Evolutionary conservation across 2,888 invertebrate species (phyloP), one percentile per base, ranked within the genome.

Genomic region (Drosophila engyochracea): DNA sequence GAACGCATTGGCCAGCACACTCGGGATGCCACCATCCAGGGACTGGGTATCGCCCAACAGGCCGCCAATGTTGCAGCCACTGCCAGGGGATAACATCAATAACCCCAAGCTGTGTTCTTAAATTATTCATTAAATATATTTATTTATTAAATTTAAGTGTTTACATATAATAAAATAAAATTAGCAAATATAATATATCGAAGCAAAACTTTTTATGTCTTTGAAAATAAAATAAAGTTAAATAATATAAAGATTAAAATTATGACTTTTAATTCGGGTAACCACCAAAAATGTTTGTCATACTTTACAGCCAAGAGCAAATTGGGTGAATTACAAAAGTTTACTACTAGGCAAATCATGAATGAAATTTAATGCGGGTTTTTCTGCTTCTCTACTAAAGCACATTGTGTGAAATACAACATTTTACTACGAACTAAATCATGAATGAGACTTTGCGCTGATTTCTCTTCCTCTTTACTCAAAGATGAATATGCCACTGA

Each of bases 11-110:
- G 53, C 1, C 31, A 33, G 10, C 31, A 54, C 61, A 85, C 90
- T 37, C 78, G 92, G n/a, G 90, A 90, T 83, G 90, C 90, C 52
- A 78, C 87, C n/a, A 89, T 91, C n/a, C 76, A 91, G 59, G 72
- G 74, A 3, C 68, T 91, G 62, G 84, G 81, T 1, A 35, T 91
- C 9, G 91, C 90, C n/a, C 90, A 91, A 39, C 82, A 85, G 55
- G 91, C 89, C 0, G 91, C 91, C 2, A 85, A 89, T 82, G 91
- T 91, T 6, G 91, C 87, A 1, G 91, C 89, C 16, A 89, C 90
- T 6, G 63, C 80, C 14, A 76, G 70, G 9, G 81, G 83, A 7
- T 73, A 3, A 47, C 0, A 3, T 47, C 7, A 25, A 25, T 9
- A 25, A 0, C 4, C 22, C 1, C 1, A 0, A 33, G 44, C 12